phyloP scores from a whole-genome alignment of 2,888 invertebrate genomes.

The Cephus runcator region DNA sequence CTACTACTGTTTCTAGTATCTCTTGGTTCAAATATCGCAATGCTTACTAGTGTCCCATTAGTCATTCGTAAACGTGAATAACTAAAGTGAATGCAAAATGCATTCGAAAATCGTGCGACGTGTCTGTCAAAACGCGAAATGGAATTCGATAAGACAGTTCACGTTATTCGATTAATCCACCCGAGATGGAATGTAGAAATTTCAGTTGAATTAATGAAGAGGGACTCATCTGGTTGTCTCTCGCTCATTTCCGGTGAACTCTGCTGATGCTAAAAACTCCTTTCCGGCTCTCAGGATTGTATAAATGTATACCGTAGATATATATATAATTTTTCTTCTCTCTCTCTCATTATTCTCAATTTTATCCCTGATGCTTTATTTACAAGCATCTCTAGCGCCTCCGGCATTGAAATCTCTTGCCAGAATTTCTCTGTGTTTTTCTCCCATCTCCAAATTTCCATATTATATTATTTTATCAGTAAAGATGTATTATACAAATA shows the following conservation, averaged over 20 bases:
- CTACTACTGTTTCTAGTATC: neutral
- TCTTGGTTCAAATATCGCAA: neutral
- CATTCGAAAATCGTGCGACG: neutral
- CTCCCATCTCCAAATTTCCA: too few relatives aligned
- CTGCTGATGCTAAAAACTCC: conserved; percentile 35
- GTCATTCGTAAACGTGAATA: neutral
- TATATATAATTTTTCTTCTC: too few relatives aligned
- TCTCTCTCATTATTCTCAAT: neutral
- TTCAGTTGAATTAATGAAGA: conserved; percentile 54
- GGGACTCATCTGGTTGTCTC: conserved; percentile 50
- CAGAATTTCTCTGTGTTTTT: too few relatives aligned
- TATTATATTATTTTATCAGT: too few relatives aligned
- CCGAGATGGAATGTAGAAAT: neutral
- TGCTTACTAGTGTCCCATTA: neutral
- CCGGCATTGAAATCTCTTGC: neutral
- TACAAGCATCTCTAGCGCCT: neutral
- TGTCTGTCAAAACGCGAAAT: neutral
- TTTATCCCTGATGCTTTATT: neutral
- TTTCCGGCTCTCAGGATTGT: conserved; percentile 43
- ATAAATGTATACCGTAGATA: neutral
- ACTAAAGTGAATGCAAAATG: neutral
- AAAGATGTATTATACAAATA: too few relatives aligned
- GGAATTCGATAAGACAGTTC: neutral
- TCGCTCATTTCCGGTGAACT: conserved; percentile 53
- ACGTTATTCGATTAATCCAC: neutral